Percentiles rank a stretch among this genome's conserved stretches.
Evolutionary conservation across 2,113 vertebrate genomes (phyloP).

Genomic region (Thalassarche chlororhynchos): DNA sequence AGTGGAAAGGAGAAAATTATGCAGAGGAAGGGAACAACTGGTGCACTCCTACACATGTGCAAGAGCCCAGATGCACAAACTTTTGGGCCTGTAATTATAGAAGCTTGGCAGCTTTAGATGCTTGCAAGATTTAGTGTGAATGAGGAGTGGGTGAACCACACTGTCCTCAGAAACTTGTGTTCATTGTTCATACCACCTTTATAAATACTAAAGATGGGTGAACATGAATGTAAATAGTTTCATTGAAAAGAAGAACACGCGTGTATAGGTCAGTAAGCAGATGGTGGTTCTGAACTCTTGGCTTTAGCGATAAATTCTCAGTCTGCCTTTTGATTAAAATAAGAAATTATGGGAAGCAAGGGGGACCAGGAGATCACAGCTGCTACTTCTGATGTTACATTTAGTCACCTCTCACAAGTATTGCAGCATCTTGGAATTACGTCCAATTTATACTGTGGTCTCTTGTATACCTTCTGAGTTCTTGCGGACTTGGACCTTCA

Average conservation of each 20-base stretch:
- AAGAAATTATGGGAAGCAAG: background rate
- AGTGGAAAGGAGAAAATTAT: background rate
- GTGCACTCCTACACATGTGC: background rate
- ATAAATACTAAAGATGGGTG: background rate
- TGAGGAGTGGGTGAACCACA: background rate
- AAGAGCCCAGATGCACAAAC: background rate
- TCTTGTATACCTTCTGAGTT: background rate
- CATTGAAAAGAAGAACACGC: background rate
- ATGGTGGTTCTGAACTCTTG: background rate
- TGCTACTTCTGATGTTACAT: background rate
- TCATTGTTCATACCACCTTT: background rate
- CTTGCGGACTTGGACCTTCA: background rate
- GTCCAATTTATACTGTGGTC: background rate
- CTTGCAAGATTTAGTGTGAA: background rate
- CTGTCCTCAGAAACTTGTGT: background rate
- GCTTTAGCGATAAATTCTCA: background rate
- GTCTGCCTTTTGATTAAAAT: background rate
- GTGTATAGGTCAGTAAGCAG: background rate
- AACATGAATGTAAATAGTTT: background rate
- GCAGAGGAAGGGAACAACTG: background rate
- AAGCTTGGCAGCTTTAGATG: background rate
- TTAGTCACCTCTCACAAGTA: background rate
- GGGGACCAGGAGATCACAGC: background rate
- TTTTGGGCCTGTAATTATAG: background rate
- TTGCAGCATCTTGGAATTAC: background rate